phyloP scores from a whole-genome alignment of 2,797 vertebrate species.

The Xiphorhynchus erythropygius region DNA sequence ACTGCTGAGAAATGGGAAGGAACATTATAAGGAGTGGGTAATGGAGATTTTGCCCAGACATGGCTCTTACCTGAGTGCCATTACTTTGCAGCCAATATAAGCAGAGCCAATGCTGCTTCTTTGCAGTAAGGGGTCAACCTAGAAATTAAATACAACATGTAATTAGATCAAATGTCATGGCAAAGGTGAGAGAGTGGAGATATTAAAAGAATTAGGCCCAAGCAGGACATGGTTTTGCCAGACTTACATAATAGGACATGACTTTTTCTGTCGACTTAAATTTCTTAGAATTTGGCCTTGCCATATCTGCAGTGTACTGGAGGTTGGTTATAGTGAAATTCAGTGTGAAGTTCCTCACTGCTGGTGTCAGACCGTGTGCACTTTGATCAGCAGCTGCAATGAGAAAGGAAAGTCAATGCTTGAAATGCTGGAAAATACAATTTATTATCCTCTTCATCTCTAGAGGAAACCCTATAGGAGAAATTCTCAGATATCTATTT shows the following conservation, averaged over 20 bases:
- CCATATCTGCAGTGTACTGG: conserved; percentile 30
- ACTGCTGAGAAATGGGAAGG: not conserved
- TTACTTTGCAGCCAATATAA: conserved; percentile 62
- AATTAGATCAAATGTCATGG: not conserved
- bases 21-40: not conserved
- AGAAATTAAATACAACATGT: not conserved
- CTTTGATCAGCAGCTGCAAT: not conserved
- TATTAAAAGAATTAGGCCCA: not conserved
- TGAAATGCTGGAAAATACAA: not conserved
- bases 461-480: not conserved
- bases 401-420: not conserved
- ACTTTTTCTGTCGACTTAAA: conserved; percentile 41
- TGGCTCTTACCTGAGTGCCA: conserved; percentile 55
- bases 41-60: not conserved
- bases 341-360: conserved; percentile 15
- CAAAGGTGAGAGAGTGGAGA: not conserved
- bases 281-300: not conserved
- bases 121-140: conserved; percentile 57
- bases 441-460: not conserved
- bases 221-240: not conserved
- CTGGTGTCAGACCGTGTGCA: not conserved
- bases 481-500: not conserved
- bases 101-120: conserved; percentile 56
- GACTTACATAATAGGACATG: conserved; percentile 36
- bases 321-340: conserved; percentile 62